These are phyloP conservation scores for Malaclemys terrapin DNA, from an alignment of 2,113 vertebrate genomes.

Conservation along the genomic window DNA sequence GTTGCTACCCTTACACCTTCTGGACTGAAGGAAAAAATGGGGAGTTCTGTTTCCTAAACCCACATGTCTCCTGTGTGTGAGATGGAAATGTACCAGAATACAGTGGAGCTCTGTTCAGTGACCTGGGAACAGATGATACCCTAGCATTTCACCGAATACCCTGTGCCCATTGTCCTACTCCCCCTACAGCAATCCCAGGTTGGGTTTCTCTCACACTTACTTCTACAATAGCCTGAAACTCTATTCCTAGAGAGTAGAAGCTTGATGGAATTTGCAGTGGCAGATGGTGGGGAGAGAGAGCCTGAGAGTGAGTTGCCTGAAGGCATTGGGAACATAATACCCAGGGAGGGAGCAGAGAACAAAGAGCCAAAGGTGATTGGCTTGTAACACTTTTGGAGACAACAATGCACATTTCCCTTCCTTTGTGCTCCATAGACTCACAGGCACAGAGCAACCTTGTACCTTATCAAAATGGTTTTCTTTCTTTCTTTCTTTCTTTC, in stretches of 20 bases:
- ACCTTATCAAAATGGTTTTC: not conserved
- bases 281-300: constrained; percentile 72
- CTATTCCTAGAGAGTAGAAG: not conserved
- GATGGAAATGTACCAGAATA: not conserved
- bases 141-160: not conserved
- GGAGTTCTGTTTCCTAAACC: not conserved
- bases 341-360: not conserved
- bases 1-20: not conserved
- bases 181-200: fast-evolving
- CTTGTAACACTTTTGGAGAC: not conserved
- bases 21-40: not conserved
- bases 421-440: constrained; percentile 39
- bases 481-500: constrained; percentile 17
- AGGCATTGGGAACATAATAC: constrained; percentile 59
- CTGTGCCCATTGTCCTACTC: not conserved
- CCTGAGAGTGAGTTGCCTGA: constrained; percentile 38
- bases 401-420: not conserved
- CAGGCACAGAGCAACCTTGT: not conserved
- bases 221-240: constrained; percentile 43
- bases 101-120: not conserved
- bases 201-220: constrained; percentile 59
- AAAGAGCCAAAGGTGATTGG: constrained; percentile 22
- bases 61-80: fast-evolving
- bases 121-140: not conserved
- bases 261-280: constrained; percentile 51